Evolutionary conservation across 2,797 vertebrate genomes (phyloP), one percentile per base, ranked within the genome.

Genomic region (Helarctos malayanus): DNA sequence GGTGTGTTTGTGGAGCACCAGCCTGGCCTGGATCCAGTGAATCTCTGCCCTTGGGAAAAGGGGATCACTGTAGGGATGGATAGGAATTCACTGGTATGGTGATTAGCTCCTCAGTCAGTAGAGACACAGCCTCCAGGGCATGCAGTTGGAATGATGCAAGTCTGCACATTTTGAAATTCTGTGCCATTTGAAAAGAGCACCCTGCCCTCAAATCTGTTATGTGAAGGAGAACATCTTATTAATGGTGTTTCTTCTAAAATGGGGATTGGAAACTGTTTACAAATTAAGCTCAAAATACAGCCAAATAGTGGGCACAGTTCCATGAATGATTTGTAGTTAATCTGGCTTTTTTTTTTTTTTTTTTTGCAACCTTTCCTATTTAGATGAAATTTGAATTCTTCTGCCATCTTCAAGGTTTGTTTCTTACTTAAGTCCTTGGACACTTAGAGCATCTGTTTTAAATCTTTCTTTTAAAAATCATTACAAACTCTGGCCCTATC

Each of bases 21-120:
- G 2, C 9, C 71, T 97, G 90, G 35, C 56, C 32, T 83, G 65
- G 12, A 35, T 89, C 41, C 89, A 91, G 11, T n/a, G 41, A 45
- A 75, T 15, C 16, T 83, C 23, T 56, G 21, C 13, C 10, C 21
- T 32, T 57, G 83, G 80, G 45, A 56, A 78, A 83, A 21, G 5
- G 0, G 0, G 16, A 14, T 73, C 41, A 81, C 3, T n/a, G 1
- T 2, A 71, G 18, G 25, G 1, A 2, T 45, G 18, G 80, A 52
- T 91, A 29, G 49, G 14, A 89, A 65, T 76, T 85, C 13, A 57
- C 3, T 69, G 35, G 45, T 3, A 13, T 2, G 1, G 29, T 84
- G 45, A 91, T 93, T 75, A 95, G 35, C 12, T 45, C 2, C 2
- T 69, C 52, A 81, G 14, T 47, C 12, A 45, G 10, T 41, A 38